A percentile compares a stretch with the other conserved stretches of the same genome.
Conservation (phyloP, 2,113 vertebrate species). For the Syngnathoides biaculeatus region DNA sequence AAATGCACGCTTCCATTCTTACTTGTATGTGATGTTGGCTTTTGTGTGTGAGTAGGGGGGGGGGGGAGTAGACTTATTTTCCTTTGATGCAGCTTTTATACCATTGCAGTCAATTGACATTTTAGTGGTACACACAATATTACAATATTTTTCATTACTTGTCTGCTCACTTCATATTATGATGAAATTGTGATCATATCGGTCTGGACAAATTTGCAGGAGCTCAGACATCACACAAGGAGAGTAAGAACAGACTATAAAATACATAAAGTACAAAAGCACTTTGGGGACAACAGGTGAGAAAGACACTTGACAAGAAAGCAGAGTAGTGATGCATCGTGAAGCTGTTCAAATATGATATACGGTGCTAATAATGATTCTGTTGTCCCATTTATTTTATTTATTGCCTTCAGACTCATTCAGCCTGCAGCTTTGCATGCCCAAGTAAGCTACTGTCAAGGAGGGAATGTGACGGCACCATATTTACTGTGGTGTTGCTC, state of each 20-base stretch:
- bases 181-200: background rate
- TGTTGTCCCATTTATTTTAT: conserved; percentile 31
- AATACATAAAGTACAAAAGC: background rate
- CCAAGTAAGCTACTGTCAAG: conserved; percentile 28
- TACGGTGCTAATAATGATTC: conserved; percentile 37
- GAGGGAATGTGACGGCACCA: conserved; percentile 20
- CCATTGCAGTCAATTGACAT: too few species aligned
- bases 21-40: too few species aligned
- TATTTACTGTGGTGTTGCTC: conserved; percentile 26
- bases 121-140: background rate
- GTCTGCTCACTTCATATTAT: background rate
- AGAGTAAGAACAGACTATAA: background rate
- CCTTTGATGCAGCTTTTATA: too few species aligned
- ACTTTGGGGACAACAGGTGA: background rate
- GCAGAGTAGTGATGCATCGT: conserved; percentile 18
- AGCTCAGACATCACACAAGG: background rate
- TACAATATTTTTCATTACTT: background rate
- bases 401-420: conserved; percentile 21
- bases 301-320: conserved; percentile 12
- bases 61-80: too few species aligned
- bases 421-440: conserved; percentile 29
- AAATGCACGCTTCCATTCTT: too few species aligned
- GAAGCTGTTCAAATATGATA: conserved; percentile 13
- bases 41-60: too few species aligned
- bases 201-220: background rate